Conservation (phyloP, 2,888 invertebrate genomes). For the Drosophila ustulata region DNA sequence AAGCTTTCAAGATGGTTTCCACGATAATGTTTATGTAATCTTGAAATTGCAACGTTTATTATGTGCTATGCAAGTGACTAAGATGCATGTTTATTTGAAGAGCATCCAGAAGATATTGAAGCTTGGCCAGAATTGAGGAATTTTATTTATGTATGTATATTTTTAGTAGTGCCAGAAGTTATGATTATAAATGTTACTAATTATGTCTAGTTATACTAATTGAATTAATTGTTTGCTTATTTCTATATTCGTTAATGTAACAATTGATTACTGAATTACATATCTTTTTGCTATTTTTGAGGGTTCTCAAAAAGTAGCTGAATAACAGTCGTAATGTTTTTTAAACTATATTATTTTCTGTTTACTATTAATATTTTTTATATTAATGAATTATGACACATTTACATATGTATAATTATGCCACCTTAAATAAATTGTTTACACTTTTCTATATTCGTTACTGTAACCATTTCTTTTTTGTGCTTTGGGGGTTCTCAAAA, state of each 20-base stretch:
- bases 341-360: too few species aligned
- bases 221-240: too few species aligned
- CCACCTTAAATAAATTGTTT: neutral
- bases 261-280: too few species aligned
- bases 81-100: neutral
- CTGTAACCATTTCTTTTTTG: neutral
- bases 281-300: too few species aligned
- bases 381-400: neutral
- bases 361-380: too few species aligned
- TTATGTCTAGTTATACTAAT: too few species aligned
- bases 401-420: neutral
- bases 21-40: neutral
- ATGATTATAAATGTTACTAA: too few species aligned
- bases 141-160: too few species aligned
- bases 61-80: neutral
- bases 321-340: neutral
- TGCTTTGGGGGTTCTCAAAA: neutral
- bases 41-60: neutral
- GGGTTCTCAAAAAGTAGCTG: neutral
- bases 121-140: too few species aligned
- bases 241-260: too few species aligned
- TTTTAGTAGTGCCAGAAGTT: too few species aligned
- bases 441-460: too few species aligned
- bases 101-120: neutral
- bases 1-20: neutral